phyloP scores from a whole-genome alignment of 2,888 invertebrate species.

The Trissolcus brochymenae region DNA sequence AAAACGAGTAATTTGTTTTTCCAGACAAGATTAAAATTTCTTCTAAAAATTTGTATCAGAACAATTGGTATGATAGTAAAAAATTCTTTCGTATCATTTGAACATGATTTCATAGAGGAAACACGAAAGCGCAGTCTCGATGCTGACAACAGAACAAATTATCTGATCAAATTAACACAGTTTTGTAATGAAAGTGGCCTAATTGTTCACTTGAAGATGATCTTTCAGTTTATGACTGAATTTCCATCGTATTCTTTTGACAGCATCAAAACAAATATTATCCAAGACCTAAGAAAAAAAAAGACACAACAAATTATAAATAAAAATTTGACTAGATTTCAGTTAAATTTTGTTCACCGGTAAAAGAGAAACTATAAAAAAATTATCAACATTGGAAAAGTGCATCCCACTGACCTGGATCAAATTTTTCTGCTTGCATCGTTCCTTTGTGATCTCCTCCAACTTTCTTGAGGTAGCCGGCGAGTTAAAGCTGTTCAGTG shows the following conservation, averaged over 20 bases:
- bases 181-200: neutral
- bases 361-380: neutral
- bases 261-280: slow-evolving; percentile 8
- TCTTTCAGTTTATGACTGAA: neutral
- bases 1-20: too few species aligned
- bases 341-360: too few species aligned
- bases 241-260: slow-evolving; percentile 14
- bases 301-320: neutral
- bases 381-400: neutral
- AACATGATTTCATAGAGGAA: too few species aligned
- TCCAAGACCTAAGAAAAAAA: slow-evolving; percentile 22
- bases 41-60: too few species aligned
- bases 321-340: neutral
- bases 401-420: slow-evolving; percentile 78
- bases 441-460: slow-evolving; percentile 87
- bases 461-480: slow-evolving; percentile 81
- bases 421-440: slow-evolving; percentile 89
- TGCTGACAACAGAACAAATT: too few species aligned
- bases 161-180: too few species aligned
- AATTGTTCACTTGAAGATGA: neutral
- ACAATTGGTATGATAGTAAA: too few species aligned
- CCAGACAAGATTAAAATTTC: too few species aligned
- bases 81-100: too few species aligned
- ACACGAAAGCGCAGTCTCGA: too few species aligned
- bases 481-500: slow-evolving; percentile 74